Evolutionary conservation across 2,797 vertebrate genomes (phyloP).

Genomic region (Cheirogaleus major): DNA sequence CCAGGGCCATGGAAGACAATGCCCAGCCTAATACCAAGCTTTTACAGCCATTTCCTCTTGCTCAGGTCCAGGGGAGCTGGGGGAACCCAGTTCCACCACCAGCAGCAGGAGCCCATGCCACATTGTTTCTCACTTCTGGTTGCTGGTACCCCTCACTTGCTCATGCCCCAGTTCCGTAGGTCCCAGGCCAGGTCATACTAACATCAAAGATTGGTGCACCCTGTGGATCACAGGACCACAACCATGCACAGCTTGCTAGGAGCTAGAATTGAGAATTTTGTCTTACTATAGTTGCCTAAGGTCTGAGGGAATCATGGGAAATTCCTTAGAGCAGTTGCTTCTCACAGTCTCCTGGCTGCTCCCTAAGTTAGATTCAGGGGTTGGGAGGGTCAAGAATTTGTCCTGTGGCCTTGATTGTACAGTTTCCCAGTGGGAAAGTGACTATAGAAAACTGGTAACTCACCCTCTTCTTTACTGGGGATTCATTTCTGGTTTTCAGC

Average conservation of each 20-base stretch:
- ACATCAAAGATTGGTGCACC: background rate
- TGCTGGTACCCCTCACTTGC: background rate
- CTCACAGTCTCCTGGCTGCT: background rate
- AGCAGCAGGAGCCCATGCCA: background rate
- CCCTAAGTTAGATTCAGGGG: background rate
- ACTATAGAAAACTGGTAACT: background rate
- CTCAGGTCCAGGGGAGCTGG: background rate
- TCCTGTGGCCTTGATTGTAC: background rate
- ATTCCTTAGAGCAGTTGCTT: background rate
- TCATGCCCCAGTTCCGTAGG: background rate
- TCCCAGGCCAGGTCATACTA: background rate
- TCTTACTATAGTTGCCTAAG: background rate
- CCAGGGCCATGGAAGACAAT: background rate
- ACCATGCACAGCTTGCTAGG: background rate
- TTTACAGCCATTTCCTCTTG: background rate
- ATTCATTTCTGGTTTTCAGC: background rate
- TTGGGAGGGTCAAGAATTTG: background rate
- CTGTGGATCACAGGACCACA: background rate
- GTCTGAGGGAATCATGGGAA: background rate
- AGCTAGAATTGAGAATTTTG: background rate
- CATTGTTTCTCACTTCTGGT: background rate
- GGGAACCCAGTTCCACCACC: background rate
- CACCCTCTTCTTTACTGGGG: background rate
- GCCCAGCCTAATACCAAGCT: background rate
- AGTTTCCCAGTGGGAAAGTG: background rate